phyloP scores from a whole-genome alignment of 2,797 vertebrate species.

The Eulemur rubriventer region DNA sequence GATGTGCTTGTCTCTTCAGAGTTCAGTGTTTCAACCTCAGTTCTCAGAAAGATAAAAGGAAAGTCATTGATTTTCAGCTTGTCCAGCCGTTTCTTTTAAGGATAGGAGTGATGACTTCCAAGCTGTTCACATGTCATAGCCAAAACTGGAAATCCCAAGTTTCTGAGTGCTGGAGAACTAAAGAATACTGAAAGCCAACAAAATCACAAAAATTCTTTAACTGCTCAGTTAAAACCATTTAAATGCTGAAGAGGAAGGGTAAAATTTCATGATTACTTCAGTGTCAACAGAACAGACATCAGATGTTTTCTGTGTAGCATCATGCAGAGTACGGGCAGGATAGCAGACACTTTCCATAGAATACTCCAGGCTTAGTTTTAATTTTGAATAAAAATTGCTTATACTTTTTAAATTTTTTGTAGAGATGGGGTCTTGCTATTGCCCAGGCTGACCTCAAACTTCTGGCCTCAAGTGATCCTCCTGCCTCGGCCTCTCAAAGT shows the following conservation, averaged over 20 bases:
- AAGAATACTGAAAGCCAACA: not conserved
- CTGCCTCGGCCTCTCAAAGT: not conserved
- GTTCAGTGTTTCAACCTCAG: not conserved
- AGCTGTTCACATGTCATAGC: not conserved
- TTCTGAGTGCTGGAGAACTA: not conserved
- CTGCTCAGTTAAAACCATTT: not conserved
- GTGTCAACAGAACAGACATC: not conserved
- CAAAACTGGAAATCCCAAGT: not conserved
- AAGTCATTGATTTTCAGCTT: not conserved
- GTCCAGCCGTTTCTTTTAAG: not conserved
- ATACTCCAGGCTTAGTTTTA: not conserved
- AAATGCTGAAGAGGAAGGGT: not conserved
- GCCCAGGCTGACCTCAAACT: not conserved
- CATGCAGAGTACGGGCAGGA: not conserved
- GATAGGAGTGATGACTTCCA: not conserved
- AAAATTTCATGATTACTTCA: not conserved
- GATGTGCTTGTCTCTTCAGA: not conserved
- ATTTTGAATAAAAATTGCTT: not conserved
- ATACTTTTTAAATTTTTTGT: not conserved
- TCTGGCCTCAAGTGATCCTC: not conserved
- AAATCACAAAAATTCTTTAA: not conserved
- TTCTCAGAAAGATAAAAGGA: not conserved
- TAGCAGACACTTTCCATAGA: not conserved
- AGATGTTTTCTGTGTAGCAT: not conserved
- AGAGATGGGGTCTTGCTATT: not conserved